Evolutionary conservation across 2,888 invertebrate species (phyloP).

Genomic region (Dicranocentrus wangi): DNA sequence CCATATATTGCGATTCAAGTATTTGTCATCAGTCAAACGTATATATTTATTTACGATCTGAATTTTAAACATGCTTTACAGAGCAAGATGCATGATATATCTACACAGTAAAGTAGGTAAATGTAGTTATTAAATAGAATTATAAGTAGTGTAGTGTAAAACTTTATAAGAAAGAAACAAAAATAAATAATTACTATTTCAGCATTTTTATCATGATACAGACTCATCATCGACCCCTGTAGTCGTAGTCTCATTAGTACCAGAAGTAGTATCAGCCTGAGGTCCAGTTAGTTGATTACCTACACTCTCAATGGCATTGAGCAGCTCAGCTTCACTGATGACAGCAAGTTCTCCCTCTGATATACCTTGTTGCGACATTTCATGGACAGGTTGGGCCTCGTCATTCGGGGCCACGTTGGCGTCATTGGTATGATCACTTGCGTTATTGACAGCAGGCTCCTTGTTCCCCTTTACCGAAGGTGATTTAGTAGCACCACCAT

Average conservation of each 20-base stretch:
- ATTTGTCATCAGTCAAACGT: too few species aligned
- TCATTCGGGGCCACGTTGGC: not conserved
- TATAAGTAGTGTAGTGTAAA: too few species aligned
- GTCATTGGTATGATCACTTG: not conserved
- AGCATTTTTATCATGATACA: constrained; percentile 17
- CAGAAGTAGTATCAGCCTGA: not conserved
- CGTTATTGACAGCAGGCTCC: not conserved
- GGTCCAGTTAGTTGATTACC: not conserved
- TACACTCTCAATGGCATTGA: constrained; percentile 16
- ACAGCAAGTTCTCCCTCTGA: not conserved
- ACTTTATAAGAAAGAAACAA: too few species aligned
- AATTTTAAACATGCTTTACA: too few species aligned
- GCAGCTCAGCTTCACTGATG: constrained; percentile 38
- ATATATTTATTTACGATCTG: too few species aligned
- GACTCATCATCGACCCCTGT: not conserved
- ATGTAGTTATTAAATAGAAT: too few species aligned
- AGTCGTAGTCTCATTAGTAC: not conserved
- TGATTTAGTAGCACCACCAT: constrained; percentile 26
- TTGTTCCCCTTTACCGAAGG: not conserved
- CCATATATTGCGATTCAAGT: too few species aligned
- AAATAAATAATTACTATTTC: too few species aligned
- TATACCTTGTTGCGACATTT: constrained; percentile 7
- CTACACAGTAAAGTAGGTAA: too few species aligned
- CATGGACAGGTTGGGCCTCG: constrained; percentile 11
- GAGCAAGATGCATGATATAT: too few species aligned